These are phyloP conservation scores for Nixonia krombeini DNA, from an alignment of 1,140 invertebrate genomes.

Conservation along the genomic window DNA sequence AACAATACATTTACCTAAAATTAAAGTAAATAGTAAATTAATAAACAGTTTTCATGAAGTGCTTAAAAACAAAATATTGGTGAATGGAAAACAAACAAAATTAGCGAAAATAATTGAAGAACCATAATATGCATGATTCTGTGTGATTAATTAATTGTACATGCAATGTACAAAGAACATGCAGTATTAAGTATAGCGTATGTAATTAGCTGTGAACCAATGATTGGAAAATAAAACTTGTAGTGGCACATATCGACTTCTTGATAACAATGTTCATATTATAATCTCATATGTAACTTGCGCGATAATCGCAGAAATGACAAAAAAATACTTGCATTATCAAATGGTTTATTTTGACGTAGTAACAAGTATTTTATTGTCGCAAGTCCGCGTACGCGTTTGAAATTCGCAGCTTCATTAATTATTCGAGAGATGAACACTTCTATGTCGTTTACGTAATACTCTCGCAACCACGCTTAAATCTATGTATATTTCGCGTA, in stretches of 20 bases:
- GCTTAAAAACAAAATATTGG: too few relatives aligned
- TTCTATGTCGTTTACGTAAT: slow-evolving; percentile 19
- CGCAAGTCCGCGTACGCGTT: neutral
- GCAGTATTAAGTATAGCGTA: too few relatives aligned
- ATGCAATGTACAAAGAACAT: too few relatives aligned
- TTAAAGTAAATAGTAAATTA: neutral
- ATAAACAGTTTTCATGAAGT: too few relatives aligned
- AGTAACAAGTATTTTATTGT: neutral
- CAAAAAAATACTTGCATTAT: slow-evolving; percentile 14
- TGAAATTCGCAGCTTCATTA: neutral
- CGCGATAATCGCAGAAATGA: slow-evolving; percentile 42
- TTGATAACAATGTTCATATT: slow-evolving; percentile 35
- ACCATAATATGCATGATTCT: too few relatives aligned
- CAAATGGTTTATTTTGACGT: slow-evolving; percentile 2
- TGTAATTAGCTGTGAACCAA: too few relatives aligned
- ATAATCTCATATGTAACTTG: slow-evolving; percentile 66
- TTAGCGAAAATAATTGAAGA: too few relatives aligned
- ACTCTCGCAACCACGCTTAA: slow-evolving; percentile 3
- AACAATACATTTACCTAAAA: too few relatives aligned
- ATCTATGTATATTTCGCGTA: slow-evolving; percentile 1
- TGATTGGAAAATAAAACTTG: too few relatives aligned
- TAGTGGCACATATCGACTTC: slow-evolving; percentile 24
- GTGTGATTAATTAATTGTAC: too few relatives aligned
- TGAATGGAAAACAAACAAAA: too few relatives aligned
- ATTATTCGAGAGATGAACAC: slow-evolving; percentile 22